phyloP scores from a whole-genome alignment of 2,888 invertebrate genomes.

The Heliothis peltigera region DNA sequence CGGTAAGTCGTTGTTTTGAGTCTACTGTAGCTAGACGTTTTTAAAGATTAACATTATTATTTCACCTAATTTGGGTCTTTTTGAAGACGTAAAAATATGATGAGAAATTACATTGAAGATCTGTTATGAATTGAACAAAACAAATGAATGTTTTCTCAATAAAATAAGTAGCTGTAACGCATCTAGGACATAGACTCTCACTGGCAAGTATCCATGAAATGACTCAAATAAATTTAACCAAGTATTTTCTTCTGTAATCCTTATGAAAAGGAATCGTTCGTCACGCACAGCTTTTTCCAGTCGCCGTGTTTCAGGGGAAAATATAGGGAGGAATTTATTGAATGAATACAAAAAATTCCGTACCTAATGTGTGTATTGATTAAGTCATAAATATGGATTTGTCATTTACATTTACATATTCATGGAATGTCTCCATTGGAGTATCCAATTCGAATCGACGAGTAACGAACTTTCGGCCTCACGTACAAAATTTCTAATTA shows the following conservation, averaged over 20 bases:
- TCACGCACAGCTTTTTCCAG: neutral
- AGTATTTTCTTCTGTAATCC: neutral
- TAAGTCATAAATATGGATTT: conserved; percentile 46
- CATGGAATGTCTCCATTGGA: conserved; percentile 35
- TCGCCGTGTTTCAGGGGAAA: neutral
- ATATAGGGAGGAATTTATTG: conserved; percentile 5
- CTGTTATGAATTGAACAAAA: neutral
- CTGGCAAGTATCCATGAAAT: neutral
- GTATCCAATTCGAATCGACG: conserved; percentile 43
- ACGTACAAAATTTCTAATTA: conserved; percentile 54
- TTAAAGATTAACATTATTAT: no score
- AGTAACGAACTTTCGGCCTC: conserved; percentile 37
- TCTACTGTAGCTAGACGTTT: no score
- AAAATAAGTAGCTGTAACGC: neutral
- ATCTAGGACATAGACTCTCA: neutral
- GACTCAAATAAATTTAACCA: neutral
- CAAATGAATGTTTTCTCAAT: neutral
- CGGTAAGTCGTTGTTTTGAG: no score
- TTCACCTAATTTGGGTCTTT: no score
- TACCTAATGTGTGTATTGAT: conserved; percentile 20
- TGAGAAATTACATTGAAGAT: no score
- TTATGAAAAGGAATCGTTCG: conserved; percentile 2
- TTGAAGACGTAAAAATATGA: no score
- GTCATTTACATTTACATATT: conserved; percentile 42
- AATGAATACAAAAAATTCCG: conserved; percentile 8